Base-by-base conservation (phyloP, 1,140 invertebrate genomes). In the Dendrolimus kikuchii region DNA sequence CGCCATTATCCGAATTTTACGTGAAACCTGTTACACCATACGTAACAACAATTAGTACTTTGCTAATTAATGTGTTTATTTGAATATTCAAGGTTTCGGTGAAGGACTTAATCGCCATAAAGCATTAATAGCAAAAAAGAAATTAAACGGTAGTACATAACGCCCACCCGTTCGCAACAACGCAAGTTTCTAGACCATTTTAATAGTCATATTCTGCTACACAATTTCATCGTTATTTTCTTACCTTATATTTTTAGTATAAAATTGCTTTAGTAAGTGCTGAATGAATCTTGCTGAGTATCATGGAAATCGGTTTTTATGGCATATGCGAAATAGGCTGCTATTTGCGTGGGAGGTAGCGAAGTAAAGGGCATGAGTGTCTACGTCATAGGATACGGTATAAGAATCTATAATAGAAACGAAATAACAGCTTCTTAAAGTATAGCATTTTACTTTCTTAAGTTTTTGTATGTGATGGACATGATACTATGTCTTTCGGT, bases 311-410 rank as follows among this genome's bases (percentile, higher is more conserved):
- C 23, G 23, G 23, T 23, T 23, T 23, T 23, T 23, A 23, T 23
- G 23, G 23, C 23, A 23, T 23, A 23, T 23, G 23, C 1, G 23
- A 23, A 23, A 23, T 23, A 54, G 55, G 46, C 48, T 61, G 48
- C 54, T 42, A 55, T 57, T 60, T 73, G 79, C 76, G 79, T 81
- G 71, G 74, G 76, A 57, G 60, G 73, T 63, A 23, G 23, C 23
- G 23, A 23, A 23, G 23, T 23, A 80, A 80, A 82, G 77, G 77
- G 79, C 77, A 77, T 51, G 64, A 61, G 58, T 66, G 61, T 62
- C 75, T 82, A 82, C 79, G 79, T 82, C 79, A 81, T 54, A 64
- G 54, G 60, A 48, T 50, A 47, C 57, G 44, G 69, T 54, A 66
- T 71, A 72, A 60, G 60, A 45, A 52, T 46, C 47, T 52, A 44